Conservation (phyloP, 1,140 invertebrate genomes). For the Tetragonula clypearis region DNA sequence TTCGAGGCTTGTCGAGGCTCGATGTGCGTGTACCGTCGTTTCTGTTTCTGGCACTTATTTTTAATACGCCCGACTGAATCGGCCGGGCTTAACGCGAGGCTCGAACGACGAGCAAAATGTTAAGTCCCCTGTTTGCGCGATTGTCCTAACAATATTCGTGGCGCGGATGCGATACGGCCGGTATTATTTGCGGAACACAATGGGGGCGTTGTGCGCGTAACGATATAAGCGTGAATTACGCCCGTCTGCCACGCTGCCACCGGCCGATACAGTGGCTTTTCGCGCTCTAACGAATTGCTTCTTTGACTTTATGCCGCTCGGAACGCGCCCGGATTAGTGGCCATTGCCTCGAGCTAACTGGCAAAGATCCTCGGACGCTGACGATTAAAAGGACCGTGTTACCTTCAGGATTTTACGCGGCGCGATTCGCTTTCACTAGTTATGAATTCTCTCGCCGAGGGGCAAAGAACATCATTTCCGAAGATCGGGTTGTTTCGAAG, state of each 20-base stretch:
- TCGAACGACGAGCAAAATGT: slow-evolving; percentile 57
- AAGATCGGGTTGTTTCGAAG: neutral
- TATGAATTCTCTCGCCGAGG: no score
- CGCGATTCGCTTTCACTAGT: no score
- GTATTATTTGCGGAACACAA: slow-evolving; percentile 42
- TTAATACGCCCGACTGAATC: neutral
- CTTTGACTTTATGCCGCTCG: slow-evolving; percentile 18
- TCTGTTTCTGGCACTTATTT: slow-evolving; percentile 18
- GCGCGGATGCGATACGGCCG: slow-evolving; percentile 32
- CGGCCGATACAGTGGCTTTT: slow-evolving; percentile 42
- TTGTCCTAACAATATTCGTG: slow-evolving; percentile 32
- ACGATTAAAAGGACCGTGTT: neutral
- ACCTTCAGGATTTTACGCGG: neutral
- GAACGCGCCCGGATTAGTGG: slow-evolving; percentile 16
- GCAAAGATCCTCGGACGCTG: neutral
- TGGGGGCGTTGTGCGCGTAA: slow-evolving; percentile 37
- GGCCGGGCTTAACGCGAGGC: slow-evolving; percentile 20
- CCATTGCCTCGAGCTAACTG: neutral
- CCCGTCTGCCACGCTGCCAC: slow-evolving; percentile 4
- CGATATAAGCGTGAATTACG: slow-evolving; percentile 49
- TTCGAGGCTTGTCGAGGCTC: no score
- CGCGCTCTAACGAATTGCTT: slow-evolving; percentile 23
- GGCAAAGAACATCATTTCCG: no score
- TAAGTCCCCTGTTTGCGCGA: slow-evolving; percentile 59
- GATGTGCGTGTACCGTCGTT: neutral